phyloP scores from a whole-genome alignment of 2,797 vertebrate species.

The Sebastes taczanowskii region DNA sequence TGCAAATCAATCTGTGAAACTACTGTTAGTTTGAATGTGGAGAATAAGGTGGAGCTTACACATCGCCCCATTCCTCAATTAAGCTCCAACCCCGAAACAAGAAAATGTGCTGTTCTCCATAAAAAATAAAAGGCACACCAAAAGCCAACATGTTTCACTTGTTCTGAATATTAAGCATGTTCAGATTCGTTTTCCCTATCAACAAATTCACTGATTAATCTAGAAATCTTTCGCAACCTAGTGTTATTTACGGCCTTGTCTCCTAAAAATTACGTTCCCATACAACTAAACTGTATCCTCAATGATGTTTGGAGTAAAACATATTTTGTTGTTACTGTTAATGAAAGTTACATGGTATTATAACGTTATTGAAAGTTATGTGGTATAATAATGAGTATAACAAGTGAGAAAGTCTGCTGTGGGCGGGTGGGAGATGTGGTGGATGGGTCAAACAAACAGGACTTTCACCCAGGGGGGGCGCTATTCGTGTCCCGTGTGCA shows the following conservation, averaged over 20 bases:
- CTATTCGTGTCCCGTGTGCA: too few species aligned
- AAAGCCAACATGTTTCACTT: background rate
- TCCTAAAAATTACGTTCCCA: too few species aligned
- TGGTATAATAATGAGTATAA: too few species aligned
- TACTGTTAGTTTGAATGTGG: background rate
- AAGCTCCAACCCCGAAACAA: background rate
- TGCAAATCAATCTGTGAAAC: constrained; percentile 12
- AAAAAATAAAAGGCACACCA: background rate
- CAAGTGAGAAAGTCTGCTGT: accelerated
- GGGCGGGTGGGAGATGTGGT: too few species aligned
- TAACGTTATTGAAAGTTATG: too few species aligned
- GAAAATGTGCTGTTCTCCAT: background rate
- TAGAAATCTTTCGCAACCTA: too few species aligned
- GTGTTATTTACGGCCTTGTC: too few species aligned
- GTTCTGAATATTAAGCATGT: background rate
- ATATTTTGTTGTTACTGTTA: too few species aligned
- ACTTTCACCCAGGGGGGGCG: too few species aligned
- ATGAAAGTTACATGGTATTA: too few species aligned
- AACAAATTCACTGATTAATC: background rate
- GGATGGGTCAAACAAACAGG: too few species aligned
- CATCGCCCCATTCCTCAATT: constrained; percentile 13
- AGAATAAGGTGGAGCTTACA: background rate
- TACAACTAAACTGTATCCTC: too few species aligned
- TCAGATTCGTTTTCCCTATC: background rate
- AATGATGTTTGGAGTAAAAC: accelerated